Percentiles rank a stretch among this genome's conserved stretches.
phyloP scores from a whole-genome alignment of 2,797 vertebrate species.

The Characodon lateralis region DNA sequence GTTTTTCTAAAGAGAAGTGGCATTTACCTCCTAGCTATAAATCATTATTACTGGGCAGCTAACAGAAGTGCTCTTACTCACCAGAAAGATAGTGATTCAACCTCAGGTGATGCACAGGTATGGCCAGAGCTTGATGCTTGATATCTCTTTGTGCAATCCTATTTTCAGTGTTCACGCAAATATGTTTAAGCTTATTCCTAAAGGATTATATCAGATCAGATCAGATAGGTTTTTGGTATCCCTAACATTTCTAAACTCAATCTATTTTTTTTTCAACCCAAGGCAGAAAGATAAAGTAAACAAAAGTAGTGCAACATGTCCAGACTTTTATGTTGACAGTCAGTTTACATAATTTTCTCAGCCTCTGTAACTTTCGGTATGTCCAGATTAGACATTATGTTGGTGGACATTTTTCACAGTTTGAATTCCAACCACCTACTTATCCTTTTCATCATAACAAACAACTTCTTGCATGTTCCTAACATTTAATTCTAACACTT shows the following conservation, averaged over 20 bases:
- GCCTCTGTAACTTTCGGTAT: not conserved
- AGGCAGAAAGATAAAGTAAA: not conserved
- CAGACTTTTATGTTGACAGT: not conserved
- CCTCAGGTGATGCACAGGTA: not conserved
- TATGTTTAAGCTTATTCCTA: too few species aligned
- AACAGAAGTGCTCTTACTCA: not conserved
- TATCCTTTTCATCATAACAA: not conserved
- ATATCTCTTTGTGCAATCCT: too few species aligned
- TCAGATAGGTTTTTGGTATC: too few species aligned
- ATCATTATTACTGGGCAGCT: not conserved
- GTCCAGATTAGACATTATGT: not conserved
- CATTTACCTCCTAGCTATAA: not conserved
- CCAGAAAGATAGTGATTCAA: not conserved
- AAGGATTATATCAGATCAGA: too few species aligned
- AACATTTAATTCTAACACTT: not conserved
- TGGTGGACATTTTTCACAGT: not conserved
- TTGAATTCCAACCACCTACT: not conserved
- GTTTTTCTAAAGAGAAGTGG: too few species aligned
- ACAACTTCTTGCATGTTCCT: not conserved
- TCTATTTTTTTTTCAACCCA: not conserved
- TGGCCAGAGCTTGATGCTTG: too few species aligned
- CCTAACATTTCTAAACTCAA: too few species aligned
- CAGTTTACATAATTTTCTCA: not conserved
- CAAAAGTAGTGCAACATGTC: not conserved
- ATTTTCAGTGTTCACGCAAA: too few species aligned